Evolutionary conservation across 2,888 invertebrate genomes (phyloP).

Genomic region (Penaeus monodon): DNA sequence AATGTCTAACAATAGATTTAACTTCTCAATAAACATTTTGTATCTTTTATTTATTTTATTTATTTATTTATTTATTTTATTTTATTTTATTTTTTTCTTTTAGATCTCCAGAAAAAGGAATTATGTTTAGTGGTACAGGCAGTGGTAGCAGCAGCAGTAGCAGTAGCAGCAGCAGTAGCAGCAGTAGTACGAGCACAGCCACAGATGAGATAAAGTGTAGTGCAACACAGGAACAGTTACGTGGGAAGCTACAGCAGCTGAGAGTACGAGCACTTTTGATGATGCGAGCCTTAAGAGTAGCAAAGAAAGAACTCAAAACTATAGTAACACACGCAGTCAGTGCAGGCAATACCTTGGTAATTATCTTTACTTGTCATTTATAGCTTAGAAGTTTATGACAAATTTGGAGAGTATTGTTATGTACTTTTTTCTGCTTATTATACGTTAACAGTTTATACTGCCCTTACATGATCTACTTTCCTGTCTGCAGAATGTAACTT

Average conservation of each 20-base stretch:
- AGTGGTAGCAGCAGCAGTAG: constrained; percentile 49
- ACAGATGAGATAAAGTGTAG: constrained; percentile 56
- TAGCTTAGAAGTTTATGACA: too few relatives aligned
- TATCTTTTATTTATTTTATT: background rate
- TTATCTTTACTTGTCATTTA: background rate
- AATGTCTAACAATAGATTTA: background rate
- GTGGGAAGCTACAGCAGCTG: constrained; percentile 60
- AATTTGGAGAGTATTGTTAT: background rate
- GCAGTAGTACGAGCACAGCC: constrained; percentile 29
- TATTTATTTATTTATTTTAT: background rate
- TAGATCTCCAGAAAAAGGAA: constrained; percentile 58
- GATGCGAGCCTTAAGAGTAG: constrained; percentile 50
- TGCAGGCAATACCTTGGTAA: constrained; percentile 61
- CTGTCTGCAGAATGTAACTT: constrained; percentile 42
- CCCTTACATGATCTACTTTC: background rate
- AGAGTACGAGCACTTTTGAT: constrained; percentile 61
- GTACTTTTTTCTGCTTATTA: too few relatives aligned
- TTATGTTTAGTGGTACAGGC: constrained; percentile 41
- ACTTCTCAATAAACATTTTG: background rate
- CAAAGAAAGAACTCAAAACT: constrained; percentile 63
- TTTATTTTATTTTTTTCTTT: background rate
- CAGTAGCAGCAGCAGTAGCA: constrained; percentile 43
- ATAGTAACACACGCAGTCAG: constrained; percentile 60
- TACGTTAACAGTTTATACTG: too few relatives aligned
- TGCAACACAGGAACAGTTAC: constrained; percentile 60